Conservation (phyloP, 2,113 vertebrate genomes). For the Recurvirostra avosetta region DNA sequence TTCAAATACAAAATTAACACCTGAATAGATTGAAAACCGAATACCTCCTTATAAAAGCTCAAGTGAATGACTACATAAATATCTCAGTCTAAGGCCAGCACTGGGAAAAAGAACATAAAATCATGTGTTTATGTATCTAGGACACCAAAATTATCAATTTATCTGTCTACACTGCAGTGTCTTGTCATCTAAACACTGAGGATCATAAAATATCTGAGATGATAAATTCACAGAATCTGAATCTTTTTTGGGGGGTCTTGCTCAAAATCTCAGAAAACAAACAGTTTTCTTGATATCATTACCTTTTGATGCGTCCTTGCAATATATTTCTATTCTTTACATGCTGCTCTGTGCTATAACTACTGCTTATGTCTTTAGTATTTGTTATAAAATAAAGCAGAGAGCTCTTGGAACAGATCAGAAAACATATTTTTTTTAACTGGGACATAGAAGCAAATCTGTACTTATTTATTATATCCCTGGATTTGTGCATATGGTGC, state of each 20-base stretch:
- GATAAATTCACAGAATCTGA: background rate
- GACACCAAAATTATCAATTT: background rate
- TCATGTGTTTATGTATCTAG: background rate
- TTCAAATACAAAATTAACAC: constrained; percentile 34
- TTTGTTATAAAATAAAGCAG: background rate
- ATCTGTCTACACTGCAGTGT: background rate
- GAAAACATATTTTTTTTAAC: background rate
- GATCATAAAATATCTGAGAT: background rate
- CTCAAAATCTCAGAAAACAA: background rate
- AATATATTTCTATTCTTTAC: background rate
- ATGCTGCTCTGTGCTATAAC: background rate
- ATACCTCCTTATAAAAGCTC: background rate
- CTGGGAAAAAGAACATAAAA: background rate
- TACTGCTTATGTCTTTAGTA: background rate
- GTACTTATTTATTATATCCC: background rate
- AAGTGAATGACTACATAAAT: background rate
- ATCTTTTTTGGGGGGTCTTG: background rate
- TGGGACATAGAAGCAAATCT: background rate
- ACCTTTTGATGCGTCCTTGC: background rate
- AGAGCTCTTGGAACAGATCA: background rate
- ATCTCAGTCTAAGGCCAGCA: background rate
- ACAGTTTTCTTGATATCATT: background rate
- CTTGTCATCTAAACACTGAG: background rate
- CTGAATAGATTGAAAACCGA: background rate
- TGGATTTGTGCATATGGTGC: accelerated